phyloP scores from a whole-genome alignment of 2,888 invertebrate genomes.

The Linyphia triangularis region DNA sequence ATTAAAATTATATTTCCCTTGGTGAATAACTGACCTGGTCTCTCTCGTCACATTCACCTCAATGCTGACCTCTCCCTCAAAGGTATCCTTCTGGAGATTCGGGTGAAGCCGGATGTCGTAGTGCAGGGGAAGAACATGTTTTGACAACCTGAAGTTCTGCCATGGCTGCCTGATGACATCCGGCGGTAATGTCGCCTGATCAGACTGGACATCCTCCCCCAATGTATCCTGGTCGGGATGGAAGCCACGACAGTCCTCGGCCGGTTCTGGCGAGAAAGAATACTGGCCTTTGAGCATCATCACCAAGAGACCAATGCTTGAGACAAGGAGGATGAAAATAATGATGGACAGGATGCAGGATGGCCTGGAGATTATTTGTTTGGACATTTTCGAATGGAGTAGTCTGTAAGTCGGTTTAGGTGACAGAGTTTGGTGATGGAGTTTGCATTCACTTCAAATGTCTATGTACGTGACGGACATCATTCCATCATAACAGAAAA shows the following conservation, averaged over 20 bases:
- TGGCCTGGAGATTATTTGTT: neutral
- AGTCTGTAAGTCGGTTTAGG: too few relatives aligned
- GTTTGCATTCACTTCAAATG: too few relatives aligned
- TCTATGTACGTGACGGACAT: too few relatives aligned
- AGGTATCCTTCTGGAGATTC: neutral
- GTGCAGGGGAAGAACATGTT: neutral
- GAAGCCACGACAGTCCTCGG: neutral
- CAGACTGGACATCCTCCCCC: neutral
- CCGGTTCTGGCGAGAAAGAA: neutral
- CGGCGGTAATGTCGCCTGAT: neutral
- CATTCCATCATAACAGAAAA: too few relatives aligned
- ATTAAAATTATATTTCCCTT: too few relatives aligned
- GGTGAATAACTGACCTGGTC: neutral
- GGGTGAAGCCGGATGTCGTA: neutral
- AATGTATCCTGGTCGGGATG: neutral
- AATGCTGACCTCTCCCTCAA: neutral
- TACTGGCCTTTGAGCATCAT: neutral
- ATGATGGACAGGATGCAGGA: neutral
- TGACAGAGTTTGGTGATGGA: too few relatives aligned
- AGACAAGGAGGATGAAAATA: neutral
- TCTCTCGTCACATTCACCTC: neutral
- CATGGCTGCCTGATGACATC: too few relatives aligned
- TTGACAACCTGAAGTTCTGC: neutral
- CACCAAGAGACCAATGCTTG: neutral
- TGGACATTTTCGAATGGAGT: too few relatives aligned